Percentiles rank a stretch among this genome's conserved stretches.
These are phyloP conservation scores for Rhinolophus sinicus DNA, from an alignment of 2,113 vertebrate genomes.

Conservation along the genomic window DNA sequence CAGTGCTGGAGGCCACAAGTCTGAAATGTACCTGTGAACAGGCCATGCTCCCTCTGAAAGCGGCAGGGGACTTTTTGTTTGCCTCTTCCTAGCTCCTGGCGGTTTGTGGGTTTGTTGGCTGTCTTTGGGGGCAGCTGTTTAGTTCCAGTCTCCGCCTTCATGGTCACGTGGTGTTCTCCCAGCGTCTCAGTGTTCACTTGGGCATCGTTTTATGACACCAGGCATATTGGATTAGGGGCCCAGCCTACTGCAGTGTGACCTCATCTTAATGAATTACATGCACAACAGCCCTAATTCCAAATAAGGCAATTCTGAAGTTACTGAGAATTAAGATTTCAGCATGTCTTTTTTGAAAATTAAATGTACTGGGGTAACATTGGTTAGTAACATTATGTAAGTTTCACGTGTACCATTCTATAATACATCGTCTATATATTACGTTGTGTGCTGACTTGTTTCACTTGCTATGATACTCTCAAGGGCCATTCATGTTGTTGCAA, in stretches of 20 bases:
- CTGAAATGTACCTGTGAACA: neutral
- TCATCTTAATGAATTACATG: neutral
- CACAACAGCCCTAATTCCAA: neutral
- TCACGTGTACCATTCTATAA: neutral
- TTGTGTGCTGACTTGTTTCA: neutral
- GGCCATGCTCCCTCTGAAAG: neutral
- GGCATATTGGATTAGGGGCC: neutral
- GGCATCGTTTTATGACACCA: neutral
- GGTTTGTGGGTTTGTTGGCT: neutral
- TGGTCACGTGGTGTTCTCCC: neutral
- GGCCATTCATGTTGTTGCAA: neutral
- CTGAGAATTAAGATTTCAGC: neutral
- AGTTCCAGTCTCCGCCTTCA: neutral
- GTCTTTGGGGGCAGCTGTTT: neutral
- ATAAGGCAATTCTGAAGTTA: neutral
- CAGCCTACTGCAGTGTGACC: neutral
- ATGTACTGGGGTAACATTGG: neutral
- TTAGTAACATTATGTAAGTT: neutral
- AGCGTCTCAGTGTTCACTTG: neutral
- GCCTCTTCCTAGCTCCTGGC: neutral
- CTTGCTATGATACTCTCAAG: neutral
- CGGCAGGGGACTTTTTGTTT: neutral
- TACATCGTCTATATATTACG: neutral
- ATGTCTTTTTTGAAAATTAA: neutral
- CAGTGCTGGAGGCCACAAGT: neutral